phyloP scores from a whole-genome alignment of 2,888 invertebrate species.

The Eupithecia vulgata region DNA sequence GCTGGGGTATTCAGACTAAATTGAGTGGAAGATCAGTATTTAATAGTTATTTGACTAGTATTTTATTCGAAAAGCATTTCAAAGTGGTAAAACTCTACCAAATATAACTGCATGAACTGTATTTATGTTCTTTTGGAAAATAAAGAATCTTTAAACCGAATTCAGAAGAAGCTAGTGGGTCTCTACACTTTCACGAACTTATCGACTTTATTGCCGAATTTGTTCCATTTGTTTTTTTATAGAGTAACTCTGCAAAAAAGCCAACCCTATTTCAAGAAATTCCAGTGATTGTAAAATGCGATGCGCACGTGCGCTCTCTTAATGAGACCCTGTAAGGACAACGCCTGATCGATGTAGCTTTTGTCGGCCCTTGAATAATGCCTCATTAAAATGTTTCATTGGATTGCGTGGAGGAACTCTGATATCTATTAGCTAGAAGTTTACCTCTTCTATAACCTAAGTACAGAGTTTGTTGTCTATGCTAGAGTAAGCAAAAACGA shows the following conservation, averaged over 20 bases:
- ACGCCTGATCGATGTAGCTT: conserved; percentile 37
- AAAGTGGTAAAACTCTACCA: no score
- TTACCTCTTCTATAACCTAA: not conserved
- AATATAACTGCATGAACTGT: no score
- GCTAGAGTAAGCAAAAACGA: no score
- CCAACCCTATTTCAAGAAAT: conserved; percentile 29
- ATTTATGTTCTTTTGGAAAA: no score
- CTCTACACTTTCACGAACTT: no score
- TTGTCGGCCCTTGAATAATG: conserved; percentile 36
- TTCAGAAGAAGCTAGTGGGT: no score
- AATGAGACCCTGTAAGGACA: conserved; percentile 38
- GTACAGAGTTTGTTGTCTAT: no score
- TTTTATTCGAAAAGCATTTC: no score
- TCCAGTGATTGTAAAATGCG: conserved; percentile 34
- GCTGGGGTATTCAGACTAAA: no score
- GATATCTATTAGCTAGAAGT: conserved; percentile 4
- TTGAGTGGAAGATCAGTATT: no score
- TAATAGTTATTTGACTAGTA: no score
- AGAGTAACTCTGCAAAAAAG: not conserved
- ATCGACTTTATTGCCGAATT: not conserved
- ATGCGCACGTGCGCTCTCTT: conserved; percentile 38
- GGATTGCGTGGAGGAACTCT: conserved; percentile 25
- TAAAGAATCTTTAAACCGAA: no score
- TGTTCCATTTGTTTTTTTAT: not conserved
- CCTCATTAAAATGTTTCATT: conserved; percentile 39